phyloP scores from a whole-genome alignment of 2,888 invertebrate genomes.

The Pediacus dermestoides region DNA sequence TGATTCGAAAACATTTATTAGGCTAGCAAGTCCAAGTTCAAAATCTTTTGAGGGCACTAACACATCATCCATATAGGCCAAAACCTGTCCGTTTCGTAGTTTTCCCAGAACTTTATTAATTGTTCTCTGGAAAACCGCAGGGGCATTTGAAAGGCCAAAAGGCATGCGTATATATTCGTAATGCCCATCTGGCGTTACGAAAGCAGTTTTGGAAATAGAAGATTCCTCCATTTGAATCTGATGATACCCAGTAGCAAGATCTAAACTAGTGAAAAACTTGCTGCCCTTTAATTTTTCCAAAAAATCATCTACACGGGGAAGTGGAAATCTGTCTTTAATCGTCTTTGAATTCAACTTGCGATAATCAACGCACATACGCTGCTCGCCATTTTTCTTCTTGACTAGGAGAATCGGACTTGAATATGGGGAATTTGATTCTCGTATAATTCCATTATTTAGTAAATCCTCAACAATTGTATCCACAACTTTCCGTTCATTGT shows the following conservation, averaged over 20 bases:
- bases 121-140: conserved; percentile 22
- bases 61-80: conserved; percentile 20
- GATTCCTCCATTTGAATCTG: conserved; percentile 34
- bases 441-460: conserved; percentile 25
- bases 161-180: conserved; percentile 38
- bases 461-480: conserved; percentile 25
- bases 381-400: conserved; percentile 27
- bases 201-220: conserved; percentile 35
- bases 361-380: conserved; percentile 34
- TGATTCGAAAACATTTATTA: conserved; percentile 15
- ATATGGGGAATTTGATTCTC: conserved; percentile 32
- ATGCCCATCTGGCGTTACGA: no score
- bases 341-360: conserved; percentile 36
- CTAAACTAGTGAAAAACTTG: conserved; percentile 33
- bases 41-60: conserved; percentile 11
- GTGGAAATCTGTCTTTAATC: conserved; percentile 35
- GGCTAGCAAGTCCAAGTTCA: conserved; percentile 13
- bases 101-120: conserved; percentile 19
- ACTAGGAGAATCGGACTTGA: conserved; percentile 24
- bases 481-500: conserved; percentile 25
- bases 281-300: conserved; percentile 30
- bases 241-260: conserved; percentile 35
- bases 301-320: conserved; percentile 40
- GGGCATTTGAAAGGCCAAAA: conserved; percentile 41
- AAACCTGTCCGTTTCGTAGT: conserved; percentile 5